These are phyloP conservation scores for Corydoras sp. DNA, from an alignment of 2,113 vertebrate species.

Conservation along the genomic window DNA sequence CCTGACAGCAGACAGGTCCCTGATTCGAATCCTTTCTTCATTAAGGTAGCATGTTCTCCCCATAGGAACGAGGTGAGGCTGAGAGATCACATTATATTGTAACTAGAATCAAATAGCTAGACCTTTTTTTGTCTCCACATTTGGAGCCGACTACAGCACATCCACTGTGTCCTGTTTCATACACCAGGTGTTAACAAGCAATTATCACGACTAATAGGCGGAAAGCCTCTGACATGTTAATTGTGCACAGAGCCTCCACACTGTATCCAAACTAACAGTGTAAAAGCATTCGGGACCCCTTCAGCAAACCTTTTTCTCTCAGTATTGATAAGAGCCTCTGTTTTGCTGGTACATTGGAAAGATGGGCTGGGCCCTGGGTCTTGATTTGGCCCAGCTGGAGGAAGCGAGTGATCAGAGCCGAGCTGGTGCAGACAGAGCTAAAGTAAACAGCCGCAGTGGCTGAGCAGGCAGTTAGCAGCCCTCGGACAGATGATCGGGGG, in stretches of 20 bases:
- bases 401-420: constrained; percentile 85
- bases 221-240: constrained; percentile 64
- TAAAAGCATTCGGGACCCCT: no score
- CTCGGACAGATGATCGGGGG: constrained; percentile 94
- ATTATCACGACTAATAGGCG: constrained; percentile 61
- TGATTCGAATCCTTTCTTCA: no score
- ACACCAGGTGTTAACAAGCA: constrained; percentile 58
- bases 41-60: no score
- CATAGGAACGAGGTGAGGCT: no score
- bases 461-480: constrained; percentile 94
- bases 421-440: constrained; percentile 96
- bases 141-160: constrained; percentile 41
- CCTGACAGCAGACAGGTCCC: no score
- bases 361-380: constrained; percentile 58
- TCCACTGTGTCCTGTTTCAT: constrained; percentile 52
- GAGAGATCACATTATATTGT: background rate
- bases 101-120: constrained; percentile 8
- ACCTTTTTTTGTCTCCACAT: constrained; percentile 6
- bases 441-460: constrained; percentile 98
- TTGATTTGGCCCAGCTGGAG: constrained; percentile 97
- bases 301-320: constrained; percentile 35
- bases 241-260: constrained; percentile 50
- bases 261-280: background rate
- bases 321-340: constrained; percentile 48
- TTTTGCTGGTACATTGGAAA: constrained; percentile 12